phyloP scores from a whole-genome alignment of 2,113 vertebrate species.

The Laticauda colubrina region DNA sequence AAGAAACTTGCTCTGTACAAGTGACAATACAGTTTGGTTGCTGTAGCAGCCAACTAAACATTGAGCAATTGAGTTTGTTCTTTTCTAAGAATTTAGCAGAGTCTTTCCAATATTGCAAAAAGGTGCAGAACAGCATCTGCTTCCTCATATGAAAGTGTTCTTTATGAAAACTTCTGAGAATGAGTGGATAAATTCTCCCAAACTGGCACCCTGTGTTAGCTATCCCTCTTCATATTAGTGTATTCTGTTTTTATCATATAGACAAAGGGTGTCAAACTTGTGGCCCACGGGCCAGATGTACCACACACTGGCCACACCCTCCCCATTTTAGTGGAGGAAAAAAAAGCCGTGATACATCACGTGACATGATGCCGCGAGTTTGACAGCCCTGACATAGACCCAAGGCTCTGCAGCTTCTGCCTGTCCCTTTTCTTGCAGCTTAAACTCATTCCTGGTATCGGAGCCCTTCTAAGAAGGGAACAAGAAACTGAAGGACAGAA shows the following conservation, averaged over 20 bases:
- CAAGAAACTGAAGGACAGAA: neutral
- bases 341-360: no score
- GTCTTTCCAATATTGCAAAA: neutral
- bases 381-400: neutral
- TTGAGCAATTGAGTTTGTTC: slow-evolving; percentile 29
- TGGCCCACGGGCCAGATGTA: no score
- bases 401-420: neutral
- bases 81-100: slow-evolving; percentile 12
- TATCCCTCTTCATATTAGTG: neutral
- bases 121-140: neutral
- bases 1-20: slow-evolving; percentile 23
- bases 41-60: slow-evolving; percentile 16
- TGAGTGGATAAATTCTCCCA: neutral
- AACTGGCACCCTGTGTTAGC: neutral
- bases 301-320: no score
- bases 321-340: no score
- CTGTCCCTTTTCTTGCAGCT: neutral
- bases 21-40: neutral
- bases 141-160: neutral
- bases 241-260: neutral
- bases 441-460: neutral
- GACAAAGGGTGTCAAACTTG: neutral
- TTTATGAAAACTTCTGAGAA: neutral
- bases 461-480: neutral
- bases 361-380: no score